Conservation (phyloP, 2,113 vertebrate species). For the Saccopteryx bilineata region DNA sequence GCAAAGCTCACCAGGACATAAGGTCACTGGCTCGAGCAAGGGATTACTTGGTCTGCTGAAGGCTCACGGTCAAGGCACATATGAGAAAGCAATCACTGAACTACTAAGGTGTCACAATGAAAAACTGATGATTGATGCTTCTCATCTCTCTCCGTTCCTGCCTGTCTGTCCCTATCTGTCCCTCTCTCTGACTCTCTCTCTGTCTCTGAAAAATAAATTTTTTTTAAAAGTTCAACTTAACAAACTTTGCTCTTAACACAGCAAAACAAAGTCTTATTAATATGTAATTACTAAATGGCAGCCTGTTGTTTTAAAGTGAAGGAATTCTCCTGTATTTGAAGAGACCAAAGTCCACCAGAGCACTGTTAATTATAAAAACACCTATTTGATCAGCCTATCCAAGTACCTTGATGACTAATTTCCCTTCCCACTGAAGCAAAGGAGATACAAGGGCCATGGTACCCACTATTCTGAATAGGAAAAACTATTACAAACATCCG, state of each 20-base stretch:
- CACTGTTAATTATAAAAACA: neutral
- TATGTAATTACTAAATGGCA: neutral
- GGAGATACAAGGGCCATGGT: neutral
- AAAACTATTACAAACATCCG: neutral
- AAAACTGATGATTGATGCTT: too few relatives aligned
- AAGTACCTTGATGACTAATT: constrained; percentile 37
- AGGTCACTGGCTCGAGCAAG: too few relatives aligned
- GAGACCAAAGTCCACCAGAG: neutral
- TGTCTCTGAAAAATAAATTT: too few relatives aligned
- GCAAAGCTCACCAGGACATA: too few relatives aligned
- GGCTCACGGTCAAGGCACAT: too few relatives aligned
- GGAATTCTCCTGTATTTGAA: neutral
- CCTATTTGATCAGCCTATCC: neutral
- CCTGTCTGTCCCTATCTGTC: too few relatives aligned
- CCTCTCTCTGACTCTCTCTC: too few relatives aligned
- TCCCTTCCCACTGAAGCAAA: neutral
- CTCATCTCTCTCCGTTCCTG: too few relatives aligned
- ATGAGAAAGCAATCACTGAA: too few relatives aligned
- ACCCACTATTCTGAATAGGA: neutral
- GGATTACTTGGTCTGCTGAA: too few relatives aligned
- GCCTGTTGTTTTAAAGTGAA: neutral
- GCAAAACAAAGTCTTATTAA: constrained; percentile 44
- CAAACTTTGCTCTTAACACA: constrained; percentile 25
- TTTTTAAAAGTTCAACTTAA: neutral
- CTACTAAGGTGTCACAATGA: too few relatives aligned